Base-by-base conservation (phyloP, 1,140 invertebrate genomes). In the Cydia amplana region DNA sequence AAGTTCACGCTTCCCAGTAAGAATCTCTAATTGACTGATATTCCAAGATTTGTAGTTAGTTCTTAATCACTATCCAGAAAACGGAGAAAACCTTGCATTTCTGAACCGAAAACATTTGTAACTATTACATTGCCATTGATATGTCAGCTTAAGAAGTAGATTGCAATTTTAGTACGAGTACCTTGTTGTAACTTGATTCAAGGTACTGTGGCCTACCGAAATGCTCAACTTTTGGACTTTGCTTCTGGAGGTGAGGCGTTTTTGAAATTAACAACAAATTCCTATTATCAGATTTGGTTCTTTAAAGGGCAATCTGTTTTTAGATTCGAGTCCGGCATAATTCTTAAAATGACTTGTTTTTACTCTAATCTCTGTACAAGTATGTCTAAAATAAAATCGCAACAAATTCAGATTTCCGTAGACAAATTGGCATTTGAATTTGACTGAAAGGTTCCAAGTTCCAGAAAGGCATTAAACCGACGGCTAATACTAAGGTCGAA, bases 401-500 rank as follows among this genome's bases (percentile, higher is more conserved):
- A 18, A 18, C 51, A 18, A 55, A 46, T 46, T 16, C 43, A 46
- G 43, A 46, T 46, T 0, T 16, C 43, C 43, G 2, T 12, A 55
- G 51, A 55, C 4, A 23, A 60, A 23, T 60, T 60, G 20, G 55
- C 55, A 60, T 60, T 60, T 7, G 16, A 46, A 51, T 51, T 18
- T 60, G 55, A 60, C 55, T 60, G 55, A 60, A 60, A 60, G 55
- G 55, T 60, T 18, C 20, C 55, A 60, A 60, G 55, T 60, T 60
- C 55, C 55, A 60, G 9, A 18, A 60, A 23, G 55, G 55, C 55
- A 12, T 10, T 20, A 60, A 23, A 60, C 16, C 20, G 51, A 5
- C n/a, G n/a, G 46, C 46, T 16, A 20, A 2, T 60, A 18, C 23
- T 60, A 12, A 20, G 18, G 18, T n/a, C 55, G 55, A 60, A 60